Evolutionary conservation across 2,113 vertebrate genomes (phyloP), one percentile per base, ranked within the genome.

Genomic region (Ctenodactylus gundi): DNA sequence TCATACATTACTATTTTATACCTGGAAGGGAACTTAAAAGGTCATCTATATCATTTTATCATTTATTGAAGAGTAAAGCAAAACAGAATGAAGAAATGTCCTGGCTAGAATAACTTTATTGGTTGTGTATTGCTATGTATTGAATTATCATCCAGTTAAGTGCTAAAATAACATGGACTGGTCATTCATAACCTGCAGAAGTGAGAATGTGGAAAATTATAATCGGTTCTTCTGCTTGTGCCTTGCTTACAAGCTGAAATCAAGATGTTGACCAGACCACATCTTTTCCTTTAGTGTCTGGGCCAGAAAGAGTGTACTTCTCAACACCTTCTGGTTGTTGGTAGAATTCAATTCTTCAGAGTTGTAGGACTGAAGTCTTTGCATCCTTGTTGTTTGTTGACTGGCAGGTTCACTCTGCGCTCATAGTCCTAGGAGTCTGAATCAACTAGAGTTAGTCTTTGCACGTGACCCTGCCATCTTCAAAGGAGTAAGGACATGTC

Each of bases 51-150:
- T 70, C 27, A n/a, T 15, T 15, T 44, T 78, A 0, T 7, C 29
- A 13, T 73, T 94, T 83, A 93, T 76, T 72, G 82, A 76, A 60
- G 17, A 62, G 18, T 78, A 49, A 73, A 93, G 60, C 21, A 44
- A 70, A 36, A 58, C 12, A 41, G 17, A 85, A 10, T 62, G 27
- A 12, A 31, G 21, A 88, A 85, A 25, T 84, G 58, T 41, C 34
- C 58, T 64, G 34, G 34, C 34, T 49, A 82, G 41, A 53, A 55
- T 70, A 55, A 85, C 18, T 29, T 1, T 41, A 58, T 87, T 49
- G 36, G 14, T 86, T 95, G 39, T 65, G 27, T 73, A 41, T 46
- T 73, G 41, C 39, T 68, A 1, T 44, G 12, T 31, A 44, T 18
- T 67, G 57, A 57, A 60, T 27, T 31, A 36, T 15, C n/a, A 17